Conservation (phyloP, 2,888 invertebrate species). For the Bembecia ichneumoniformis region DNA sequence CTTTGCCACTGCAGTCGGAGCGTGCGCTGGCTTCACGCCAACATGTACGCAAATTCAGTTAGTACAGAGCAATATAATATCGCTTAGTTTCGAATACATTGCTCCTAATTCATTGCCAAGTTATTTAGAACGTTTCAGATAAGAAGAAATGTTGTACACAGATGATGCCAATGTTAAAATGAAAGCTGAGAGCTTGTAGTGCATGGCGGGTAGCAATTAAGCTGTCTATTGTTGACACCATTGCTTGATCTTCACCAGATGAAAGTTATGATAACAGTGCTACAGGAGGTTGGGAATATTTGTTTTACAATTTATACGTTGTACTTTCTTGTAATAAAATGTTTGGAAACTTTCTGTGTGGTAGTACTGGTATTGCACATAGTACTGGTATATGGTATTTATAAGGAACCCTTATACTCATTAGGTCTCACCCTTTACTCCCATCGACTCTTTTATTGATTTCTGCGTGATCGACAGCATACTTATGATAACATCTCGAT, state of each 20-base stretch:
- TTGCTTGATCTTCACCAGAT: background rate
- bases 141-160: background rate
- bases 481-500: too few species aligned
- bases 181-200: too few species aligned
- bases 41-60: slow-evolving; percentile 2
- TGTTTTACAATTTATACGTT: too few species aligned
- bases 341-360: too few species aligned
- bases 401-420: too few species aligned
- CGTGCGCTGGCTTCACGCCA: slow-evolving; percentile 13
- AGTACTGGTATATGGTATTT: too few species aligned
- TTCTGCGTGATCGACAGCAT: too few species aligned
- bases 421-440: too few species aligned
- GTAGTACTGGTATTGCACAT: too few species aligned
- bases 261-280: background rate
- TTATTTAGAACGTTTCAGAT: slow-evolving; percentile 3
- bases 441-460: too few species aligned
- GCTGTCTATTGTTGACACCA: background rate
- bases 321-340: too few species aligned
- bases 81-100: slow-evolving; percentile 7
- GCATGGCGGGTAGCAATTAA: background rate
- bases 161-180: background rate
- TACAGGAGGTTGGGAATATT: too few species aligned
- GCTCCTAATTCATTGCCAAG: background rate
- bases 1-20: slow-evolving; percentile 13
- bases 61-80: slow-evolving; percentile 5